Base-by-base conservation (phyloP, 64 coral and sea anemone genomes). In the Pocillopora damicornis region DNA sequence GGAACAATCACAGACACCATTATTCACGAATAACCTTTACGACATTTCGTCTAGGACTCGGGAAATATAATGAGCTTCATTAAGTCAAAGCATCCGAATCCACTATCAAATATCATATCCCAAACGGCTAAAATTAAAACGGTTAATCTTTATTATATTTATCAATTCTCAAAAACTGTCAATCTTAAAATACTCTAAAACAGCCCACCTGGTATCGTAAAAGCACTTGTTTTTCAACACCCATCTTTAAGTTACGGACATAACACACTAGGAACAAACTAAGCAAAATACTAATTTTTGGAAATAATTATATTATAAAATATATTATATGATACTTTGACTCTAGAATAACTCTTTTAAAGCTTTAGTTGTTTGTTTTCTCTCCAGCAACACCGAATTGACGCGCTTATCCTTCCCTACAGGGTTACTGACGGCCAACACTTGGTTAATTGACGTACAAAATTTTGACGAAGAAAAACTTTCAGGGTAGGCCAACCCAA, bases 301-400 rank as follows among this genome's bases (percentile, higher is more conserved):
- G 37, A 85, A 79, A 26, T 58, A 85, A 26, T 72, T 85, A 85
- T 85, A 85, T 85, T 85, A 72, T 63, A 85, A 85, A 85, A 85
- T 85, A 85, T 85, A 85, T 85, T 85, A 85, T 73, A 73, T 58
- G 13, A 71, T 85, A 85, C 37, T 85, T 72, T 85, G 36, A 30
- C 20, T 85, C 81, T 73, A 85, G 64, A 85, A 85, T 85, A 85
- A 85, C 35, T 30, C 30, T 37, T 85, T 58, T 5, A 85, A 85
- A 37, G 63, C 61, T 83, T 42, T 85, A 18, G 22, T 72, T 67
- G 61, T 60, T 71, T 71, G 67, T 79, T 81, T 42, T 83, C 62
- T 68, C 63, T 68, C 67, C 9, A 73, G 37, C 81, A 15, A 73
- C 16, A 71, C 36, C 30, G 64, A 26, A 72, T 85, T 67, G 63